Percentiles rank a stretch among this genome's conserved stretches.
These are phyloP conservation scores for Ephestia elutella DNA, from an alignment of 1,140 invertebrate species.

Conservation along the genomic window DNA sequence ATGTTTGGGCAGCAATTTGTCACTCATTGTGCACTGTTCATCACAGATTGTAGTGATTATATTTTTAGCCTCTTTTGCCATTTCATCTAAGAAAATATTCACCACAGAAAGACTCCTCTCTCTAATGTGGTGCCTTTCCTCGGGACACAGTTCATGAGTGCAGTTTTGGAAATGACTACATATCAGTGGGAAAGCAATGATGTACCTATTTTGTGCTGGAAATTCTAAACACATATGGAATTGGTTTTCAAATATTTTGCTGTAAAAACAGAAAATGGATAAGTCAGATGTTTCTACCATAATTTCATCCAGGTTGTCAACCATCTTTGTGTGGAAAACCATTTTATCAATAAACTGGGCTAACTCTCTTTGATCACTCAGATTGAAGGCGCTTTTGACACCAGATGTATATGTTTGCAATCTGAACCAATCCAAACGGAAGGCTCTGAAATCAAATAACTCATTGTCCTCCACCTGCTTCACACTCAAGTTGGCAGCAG, in stretches of 20 bases:
- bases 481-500: conserved; percentile 89
- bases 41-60: conserved; percentile 99
- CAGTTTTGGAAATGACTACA: conserved; percentile 98
- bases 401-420: conserved; percentile 96
- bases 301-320: conserved; percentile 98
- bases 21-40: conserved; percentile 95
- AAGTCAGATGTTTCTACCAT: conserved; percentile 97
- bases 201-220: conserved; percentile 97
- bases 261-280: conserved; percentile 98
- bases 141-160: conserved; percentile 98
- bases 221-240: conserved; percentile 99
- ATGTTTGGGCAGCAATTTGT: conserved; percentile 95
- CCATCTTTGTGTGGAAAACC: conserved; percentile 98
- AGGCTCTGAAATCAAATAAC: conserved; percentile 95
- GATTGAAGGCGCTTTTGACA: conserved; percentile 85
- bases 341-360: conserved; percentile 96
- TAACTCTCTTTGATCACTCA: conserved; percentile 91
- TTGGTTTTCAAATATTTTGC: conserved; percentile 97
- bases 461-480: conserved; percentile 99
- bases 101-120: conserved; percentile 97
- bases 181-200: conserved; percentile 97
- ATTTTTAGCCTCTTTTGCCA: conserved; percentile 99
- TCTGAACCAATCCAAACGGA: conserved; percentile 97
- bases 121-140: conserved; percentile 97
- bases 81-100: conserved; percentile 98